Conservation (phyloP, 2,888 invertebrate species). For the Pharmacophagus antenor region DNA sequence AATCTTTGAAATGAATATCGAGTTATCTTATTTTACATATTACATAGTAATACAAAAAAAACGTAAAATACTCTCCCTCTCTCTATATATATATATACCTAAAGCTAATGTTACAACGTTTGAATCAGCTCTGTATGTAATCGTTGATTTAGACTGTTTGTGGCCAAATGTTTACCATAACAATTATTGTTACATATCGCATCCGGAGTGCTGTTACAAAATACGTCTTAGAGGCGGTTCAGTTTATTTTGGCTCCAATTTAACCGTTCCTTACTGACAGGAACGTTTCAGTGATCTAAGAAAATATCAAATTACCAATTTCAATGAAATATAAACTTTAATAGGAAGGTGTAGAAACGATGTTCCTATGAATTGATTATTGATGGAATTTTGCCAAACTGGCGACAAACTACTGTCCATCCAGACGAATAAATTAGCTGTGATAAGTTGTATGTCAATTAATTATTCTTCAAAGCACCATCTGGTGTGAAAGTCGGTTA, state of each 20-base stretch:
- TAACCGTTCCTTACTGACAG: conserved; percentile 63
- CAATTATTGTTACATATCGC: conserved; percentile 46
- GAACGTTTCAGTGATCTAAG: conserved; percentile 51
- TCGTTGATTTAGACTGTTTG: conserved; percentile 7
- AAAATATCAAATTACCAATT: conserved; percentile 37
- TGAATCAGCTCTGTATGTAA: neutral
- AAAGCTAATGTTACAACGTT: neutral
- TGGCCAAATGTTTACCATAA: conserved; percentile 44
- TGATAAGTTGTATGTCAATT: conserved; percentile 80
- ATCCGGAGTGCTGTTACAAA: conserved; percentile 54
- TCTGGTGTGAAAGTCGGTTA: conserved; percentile 62
- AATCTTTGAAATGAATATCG: too few species aligned
- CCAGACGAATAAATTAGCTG: conserved; percentile 78
- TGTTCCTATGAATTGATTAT: conserved; percentile 35
- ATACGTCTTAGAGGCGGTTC: conserved; percentile 59
- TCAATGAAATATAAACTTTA: conserved; percentile 40
- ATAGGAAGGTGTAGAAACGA: conserved; percentile 29
- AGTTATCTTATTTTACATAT: too few species aligned
- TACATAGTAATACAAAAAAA: too few species aligned
- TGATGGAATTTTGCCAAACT: conserved; percentile 71
- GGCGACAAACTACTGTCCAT: conserved; percentile 71
- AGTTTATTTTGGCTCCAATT: conserved; percentile 75
- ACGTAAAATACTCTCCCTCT: too few species aligned
- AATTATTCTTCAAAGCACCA: conserved; percentile 80
- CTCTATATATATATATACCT: neutral